A percentile compares a stretch with the other conserved stretches of the same genome.
These are phyloP conservation scores for Anastrepha obliqua DNA, from an alignment of 1,140 invertebrate species.

Conservation along the genomic window DNA sequence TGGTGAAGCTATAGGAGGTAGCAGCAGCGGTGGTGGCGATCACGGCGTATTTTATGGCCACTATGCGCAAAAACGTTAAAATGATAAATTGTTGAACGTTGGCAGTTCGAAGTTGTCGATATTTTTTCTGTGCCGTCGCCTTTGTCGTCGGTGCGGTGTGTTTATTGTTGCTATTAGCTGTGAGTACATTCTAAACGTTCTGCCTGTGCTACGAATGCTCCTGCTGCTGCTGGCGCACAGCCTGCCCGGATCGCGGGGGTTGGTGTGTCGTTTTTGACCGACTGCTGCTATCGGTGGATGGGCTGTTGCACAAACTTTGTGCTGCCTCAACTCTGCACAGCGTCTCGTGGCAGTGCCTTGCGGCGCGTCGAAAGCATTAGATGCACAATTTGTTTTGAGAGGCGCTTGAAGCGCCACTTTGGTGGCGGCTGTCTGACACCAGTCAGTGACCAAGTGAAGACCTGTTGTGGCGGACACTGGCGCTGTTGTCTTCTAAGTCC, in stretches of 20 bases:
- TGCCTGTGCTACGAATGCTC: not conserved
- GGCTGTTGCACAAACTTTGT: not conserved
- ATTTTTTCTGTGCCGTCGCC: slow-evolving; percentile 5
- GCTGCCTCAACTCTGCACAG: not conserved
- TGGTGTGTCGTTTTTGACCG: not conserved
- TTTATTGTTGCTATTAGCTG: slow-evolving; percentile 20
- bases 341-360: not conserved
- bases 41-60: slow-evolving; percentile 34
- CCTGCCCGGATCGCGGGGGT: too few relatives aligned
- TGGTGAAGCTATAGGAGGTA: not conserved
- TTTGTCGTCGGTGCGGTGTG: not conserved
- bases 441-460: not conserved
- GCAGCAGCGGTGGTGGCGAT: not conserved
- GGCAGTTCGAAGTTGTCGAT: slow-evolving; percentile 45
- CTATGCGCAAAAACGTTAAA: slow-evolving; percentile 43
- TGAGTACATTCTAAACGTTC: slow-evolving; percentile 39
- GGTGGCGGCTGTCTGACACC: slow-evolving; percentile 37
- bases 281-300: not conserved
- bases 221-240: not conserved
- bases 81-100: slow-evolving; percentile 45
- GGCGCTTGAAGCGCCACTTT: slow-evolving; percentile 40
- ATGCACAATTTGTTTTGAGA: slow-evolving; percentile 47
- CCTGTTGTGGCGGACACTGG: slow-evolving; percentile 31
- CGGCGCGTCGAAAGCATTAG: slow-evolving; percentile 48
- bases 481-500: not conserved